Evolutionary conservation across 2,113 vertebrate genomes (phyloP), one percentile per base, ranked within the genome.

Genomic region (Cepphus grylle): DNA sequence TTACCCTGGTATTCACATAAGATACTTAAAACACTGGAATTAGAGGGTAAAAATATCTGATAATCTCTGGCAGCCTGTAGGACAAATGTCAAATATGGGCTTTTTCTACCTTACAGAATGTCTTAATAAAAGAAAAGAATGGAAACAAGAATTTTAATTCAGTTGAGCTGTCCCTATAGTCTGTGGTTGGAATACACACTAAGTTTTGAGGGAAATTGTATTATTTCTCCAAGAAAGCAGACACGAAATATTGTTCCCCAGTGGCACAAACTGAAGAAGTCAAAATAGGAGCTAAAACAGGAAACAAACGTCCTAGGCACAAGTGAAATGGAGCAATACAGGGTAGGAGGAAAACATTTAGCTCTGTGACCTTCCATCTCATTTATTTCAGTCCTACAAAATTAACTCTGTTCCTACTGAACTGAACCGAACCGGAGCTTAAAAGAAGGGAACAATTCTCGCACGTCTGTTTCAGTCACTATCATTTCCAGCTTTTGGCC

Each of bases 361-460:
- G 53, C 40, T 90, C 96, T 86, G 86, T 94, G 88, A 93, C 93
- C 91, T 96, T 96, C 95, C 91, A 88, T 88, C 88, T 95, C 95
- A 95, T 94, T 96, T 95, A 92, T 95, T 96, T 93, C 80, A 30
- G 88, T 92, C 95, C 76, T 96, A 96, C 82, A 83, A 97, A 96
- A 94, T 96, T 94, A 96, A 92, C 94, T 96, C 91, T 88, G 91
- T 49, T 95, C 30, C 53, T 80, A 78, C 79, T 94, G 94, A 94
- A 95, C 79, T 77, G 90, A 92, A 90, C 62, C 26, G 90, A 92
- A 90, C 62, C 26, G 0, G 45, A 92, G 49, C 76, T 92, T 88
- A 90, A 81, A 73, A 59, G 71, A 56, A 92, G 55, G 40, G 17
- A 81, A 62, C 42, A 73, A 66, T 52, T 93, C 83, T 66, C 86